Evolutionary conservation across 2,113 vertebrate genomes (phyloP), one percentile per base, ranked within the genome.

Genomic region (Scalopus aquaticus): DNA sequence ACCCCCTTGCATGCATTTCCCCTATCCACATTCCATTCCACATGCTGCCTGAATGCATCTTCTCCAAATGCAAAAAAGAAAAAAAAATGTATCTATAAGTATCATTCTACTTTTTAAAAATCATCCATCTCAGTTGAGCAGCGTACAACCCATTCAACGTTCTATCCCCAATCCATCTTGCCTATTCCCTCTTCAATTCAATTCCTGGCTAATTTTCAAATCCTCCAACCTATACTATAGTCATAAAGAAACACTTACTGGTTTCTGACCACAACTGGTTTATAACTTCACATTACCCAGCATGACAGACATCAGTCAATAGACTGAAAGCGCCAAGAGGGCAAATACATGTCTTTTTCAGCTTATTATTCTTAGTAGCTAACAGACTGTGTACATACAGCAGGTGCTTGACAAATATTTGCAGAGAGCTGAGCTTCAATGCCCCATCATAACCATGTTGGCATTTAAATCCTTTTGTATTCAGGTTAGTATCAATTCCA

Each of bases 41-140:
- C 30, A 79, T 62, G n/a, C 1, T 65, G 37, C 37, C 6, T 6
- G 46, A 64, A 76, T 69, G 3, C 72, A 30, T 67, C 28, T 86
- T 93, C 26, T 51, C 13, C 91, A 85, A 76, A 65, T 51, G 6
- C 35, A 93, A 85, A n/a, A n/a, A n/a, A n/a, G n/a, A n/a, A n/a
- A n/a, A n/a, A n/a, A n/a, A 73, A 51, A 9, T 5, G 56, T n/a
- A 60, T n/a, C 20, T 85, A 42, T n/a, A 95, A 76, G 56, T 39
- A 72, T 10, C 0, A 20, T 46, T 62, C 16, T 42, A 44, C 9
- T 76, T 69, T 73, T 32, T 15, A 51, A 80, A 81, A 60, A 3
- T 46, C 12, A 67, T 86, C 81, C 1, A 77, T 72, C 32, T 83
- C 72, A 70, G 20, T 11, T 67, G 58, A 94, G 19, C 1, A 6